Evolutionary conservation across 2,113 vertebrate genomes (phyloP), one percentile per base, ranked within the genome.

Genomic region (Amblyopsis rosae): DNA sequence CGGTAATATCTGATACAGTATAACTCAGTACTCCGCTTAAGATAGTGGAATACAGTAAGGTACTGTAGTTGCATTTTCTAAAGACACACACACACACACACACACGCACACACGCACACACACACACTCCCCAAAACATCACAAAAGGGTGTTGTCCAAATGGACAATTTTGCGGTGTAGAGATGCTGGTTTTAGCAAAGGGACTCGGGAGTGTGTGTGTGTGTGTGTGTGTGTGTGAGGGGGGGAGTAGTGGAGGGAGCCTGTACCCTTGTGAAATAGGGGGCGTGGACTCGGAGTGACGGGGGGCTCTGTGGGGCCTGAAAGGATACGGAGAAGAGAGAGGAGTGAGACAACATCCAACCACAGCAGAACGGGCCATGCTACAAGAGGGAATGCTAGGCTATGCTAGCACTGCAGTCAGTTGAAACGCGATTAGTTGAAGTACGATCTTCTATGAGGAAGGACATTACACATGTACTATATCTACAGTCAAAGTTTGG

Each of bases 261-360:
- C 86, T 92, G 91, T 95, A 93, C 93, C 93, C 91, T 94, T 94
- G 89, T 89, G 91, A 87, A 91, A 90, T 70, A 88, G 84, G 91
- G 92, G 85, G 79, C 82, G 87, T 72, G 88, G 88, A 92, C 91
- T 91, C 72, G 91, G 89, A 83, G 82, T 92, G 90, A 92, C 85
- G 91, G 92, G 87, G 90, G 90, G 86, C 83, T 90, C 89, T 87
- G 93, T 92, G 86, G 89, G 85, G 89, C 88, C 91, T 95, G 93
- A 86, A 94, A 82, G 86, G 82, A 90, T 86, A 93, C 56, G 93
- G 87, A 90, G 70, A 90, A 91, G 81, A 85, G 89, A 91, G 70
- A 90, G 91, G 82, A 84, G 89, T 88, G 68, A 67, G 79, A 91
- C 88, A 86, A 82, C 80, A 86, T 61, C 84, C 33, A 77, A 6